A percentile compares a stretch with the other conserved stretches of the same genome.
phyloP scores from a whole-genome alignment of 2,113 vertebrate species.

The Amphiprion percula region DNA sequence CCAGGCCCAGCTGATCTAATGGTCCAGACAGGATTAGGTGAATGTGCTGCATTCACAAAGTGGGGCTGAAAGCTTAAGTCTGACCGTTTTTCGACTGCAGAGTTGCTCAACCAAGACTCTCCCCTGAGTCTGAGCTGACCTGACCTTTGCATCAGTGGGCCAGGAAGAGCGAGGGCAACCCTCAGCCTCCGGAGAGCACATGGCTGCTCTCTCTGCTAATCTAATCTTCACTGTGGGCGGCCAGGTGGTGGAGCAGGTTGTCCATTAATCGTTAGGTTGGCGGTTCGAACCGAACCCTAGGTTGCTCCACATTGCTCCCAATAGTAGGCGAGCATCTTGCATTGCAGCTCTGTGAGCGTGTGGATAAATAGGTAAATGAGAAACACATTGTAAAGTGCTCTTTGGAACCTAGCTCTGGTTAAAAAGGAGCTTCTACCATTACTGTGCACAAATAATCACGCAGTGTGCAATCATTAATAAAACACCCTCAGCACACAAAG shows the following conservation, averaged over 20 bases:
- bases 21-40: conserved; percentile 33
- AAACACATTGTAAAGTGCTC: too few species aligned
- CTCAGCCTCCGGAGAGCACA: conserved; percentile 34
- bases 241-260: too few species aligned
- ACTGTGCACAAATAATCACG: conserved; percentile 16
- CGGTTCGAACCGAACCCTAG: too few species aligned
- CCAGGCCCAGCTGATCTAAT: conserved; percentile 23
- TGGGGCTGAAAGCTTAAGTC: conserved; percentile 18
- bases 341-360: too few species aligned
- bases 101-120: conserved; percentile 23
- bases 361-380: too few species aligned
- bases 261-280: too few species aligned
- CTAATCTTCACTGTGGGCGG: conserved; percentile 9
- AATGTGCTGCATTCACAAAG: conserved; percentile 44
- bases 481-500: conserved; percentile 36
- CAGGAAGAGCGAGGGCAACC: conserved; percentile 12
- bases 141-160: conserved; percentile 59
- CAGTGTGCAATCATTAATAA: conserved; percentile 45
- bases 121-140: conserved; percentile 15
- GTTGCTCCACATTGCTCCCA: too few species aligned
- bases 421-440: too few species aligned
- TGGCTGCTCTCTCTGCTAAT: conserved; percentile 30
- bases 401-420: too few species aligned
- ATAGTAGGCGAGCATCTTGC: too few species aligned
- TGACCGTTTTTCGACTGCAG: conserved; percentile 13